Percentiles rank a stretch among this genome's conserved stretches.
Evolutionary conservation across 2,888 invertebrate genomes (phyloP).

Genomic region (Andrena dorsata): DNA sequence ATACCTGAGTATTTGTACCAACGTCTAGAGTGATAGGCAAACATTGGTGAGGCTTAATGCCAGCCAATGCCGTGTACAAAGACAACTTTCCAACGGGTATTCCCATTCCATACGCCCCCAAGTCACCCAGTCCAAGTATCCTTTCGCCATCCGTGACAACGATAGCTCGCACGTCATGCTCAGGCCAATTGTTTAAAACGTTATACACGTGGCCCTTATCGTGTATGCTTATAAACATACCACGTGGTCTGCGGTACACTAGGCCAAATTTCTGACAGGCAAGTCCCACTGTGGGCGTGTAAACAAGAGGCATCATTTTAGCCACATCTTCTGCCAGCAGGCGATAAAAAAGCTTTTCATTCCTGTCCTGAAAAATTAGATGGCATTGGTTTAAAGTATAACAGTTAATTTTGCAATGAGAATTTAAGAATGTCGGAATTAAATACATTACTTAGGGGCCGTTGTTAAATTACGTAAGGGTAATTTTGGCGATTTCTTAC

Average conservation of each 20-base stretch:
- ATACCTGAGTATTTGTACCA: conserved; percentile 93
- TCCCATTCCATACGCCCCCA: conserved; percentile 99
- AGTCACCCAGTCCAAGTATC: conserved; percentile 98
- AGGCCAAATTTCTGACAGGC: conserved; percentile 99
- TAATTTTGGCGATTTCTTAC: no score
- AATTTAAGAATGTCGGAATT: no score
- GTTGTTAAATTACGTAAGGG: no score
- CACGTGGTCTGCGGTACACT: conserved; percentile 95
- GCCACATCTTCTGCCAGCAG: conserved; percentile 94
- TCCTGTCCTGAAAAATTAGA: conserved; percentile 91
- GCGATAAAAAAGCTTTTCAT: conserved; percentile 98
- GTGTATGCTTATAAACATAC: conserved; percentile 97
- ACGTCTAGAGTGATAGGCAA: conserved; percentile 97
- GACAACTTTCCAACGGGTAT: conserved; percentile 99
- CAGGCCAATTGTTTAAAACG: conserved; percentile 97
- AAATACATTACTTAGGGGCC: no score
- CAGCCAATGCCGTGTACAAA: conserved; percentile 98
- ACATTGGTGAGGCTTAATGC: conserved; percentile 97
- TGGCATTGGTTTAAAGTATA: not conserved
- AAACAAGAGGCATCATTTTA: conserved; percentile 98
- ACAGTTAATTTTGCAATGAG: no score
- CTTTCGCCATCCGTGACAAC: conserved; percentile 99
- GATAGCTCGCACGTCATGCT: conserved; percentile 93
- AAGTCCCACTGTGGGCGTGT: conserved; percentile 98
- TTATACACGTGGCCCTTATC: conserved; percentile 98